These are phyloP conservation scores for Limosa lapponica DNA, from an alignment of 2,797 vertebrate species.

Conservation along the genomic window DNA sequence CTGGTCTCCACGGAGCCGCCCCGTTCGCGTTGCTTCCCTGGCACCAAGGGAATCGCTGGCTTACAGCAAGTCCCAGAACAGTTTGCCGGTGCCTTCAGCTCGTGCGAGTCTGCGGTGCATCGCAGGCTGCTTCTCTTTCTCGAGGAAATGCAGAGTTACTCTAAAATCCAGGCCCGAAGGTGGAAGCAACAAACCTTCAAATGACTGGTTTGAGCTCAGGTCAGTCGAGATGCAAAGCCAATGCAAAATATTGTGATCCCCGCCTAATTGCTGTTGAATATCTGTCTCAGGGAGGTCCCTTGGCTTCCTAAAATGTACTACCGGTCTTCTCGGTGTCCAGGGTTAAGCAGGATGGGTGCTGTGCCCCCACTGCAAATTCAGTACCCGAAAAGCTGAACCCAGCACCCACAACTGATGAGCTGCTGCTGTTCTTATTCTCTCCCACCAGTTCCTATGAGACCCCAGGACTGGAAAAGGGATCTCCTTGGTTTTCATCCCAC, in stretches of 20 bases:
- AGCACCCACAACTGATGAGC: background rate
- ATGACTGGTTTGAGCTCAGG: background rate
- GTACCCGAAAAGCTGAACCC: background rate
- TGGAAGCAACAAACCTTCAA: background rate
- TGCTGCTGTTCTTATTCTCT: background rate
- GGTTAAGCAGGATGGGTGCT: background rate
- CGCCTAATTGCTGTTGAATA: accelerated
- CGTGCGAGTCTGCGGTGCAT: accelerated
- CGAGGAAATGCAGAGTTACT: background rate
- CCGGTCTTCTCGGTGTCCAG: background rate
- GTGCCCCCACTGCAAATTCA: background rate
- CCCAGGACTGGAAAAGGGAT: background rate
- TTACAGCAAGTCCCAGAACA: background rate
- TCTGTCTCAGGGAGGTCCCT: background rate
- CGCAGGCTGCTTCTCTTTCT: background rate
- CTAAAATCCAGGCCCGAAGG: background rate
- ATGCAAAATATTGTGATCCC: background rate
- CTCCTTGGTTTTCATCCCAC: background rate
- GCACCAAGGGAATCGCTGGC: accelerated
- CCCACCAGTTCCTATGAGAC: background rate
- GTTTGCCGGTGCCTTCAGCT: background rate
- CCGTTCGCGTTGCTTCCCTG: background rate
- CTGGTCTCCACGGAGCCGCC: accelerated
- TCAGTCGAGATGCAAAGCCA: background rate
- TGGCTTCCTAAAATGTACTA: background rate